Evolutionary conservation across 2,797 vertebrate genomes (phyloP), one percentile per base, ranked within the genome.

Genomic region (Bryconaethiops microstoma): DNA sequence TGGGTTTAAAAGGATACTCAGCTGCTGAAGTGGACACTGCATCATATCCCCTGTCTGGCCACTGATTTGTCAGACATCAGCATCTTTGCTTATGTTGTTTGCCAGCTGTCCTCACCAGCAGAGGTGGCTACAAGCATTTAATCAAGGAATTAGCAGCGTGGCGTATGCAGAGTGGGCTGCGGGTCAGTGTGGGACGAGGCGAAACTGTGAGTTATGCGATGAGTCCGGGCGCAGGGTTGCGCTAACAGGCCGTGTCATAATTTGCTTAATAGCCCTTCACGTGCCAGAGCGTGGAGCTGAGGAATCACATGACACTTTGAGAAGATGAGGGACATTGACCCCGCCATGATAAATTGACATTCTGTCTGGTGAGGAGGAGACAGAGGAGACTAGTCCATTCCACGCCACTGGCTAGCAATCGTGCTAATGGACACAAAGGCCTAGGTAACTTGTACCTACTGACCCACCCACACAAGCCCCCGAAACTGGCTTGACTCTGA

Each of bases 191-290:
- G 23, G 62, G 74, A 82, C 25, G 75, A 79, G 68, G 54, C 73
- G 68, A 65, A 74, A 70, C 55, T 71, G 74, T 80, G 85, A 87
- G 76, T 83, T 79, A 86, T 83, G 82, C 52, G 76, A 74, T 81
- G 77, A 86, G 73, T 76, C 68, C 78, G 60, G 67, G 78, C 57
- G 39, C 59, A 23, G 57, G 65, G 77, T 73, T 67, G 80, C 45
- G 75, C 73, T 83, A 78, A 86, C 81, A 57, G 78, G 80, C 82
- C 81, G 42, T 62, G 68, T 55, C 70, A 57, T 83, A 83, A 86
- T 87, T 84, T 88, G 83, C 76, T 87, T 87, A 84, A 86, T 86
- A 88, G 85, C 84, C 71, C 21, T 13, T 75, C 39, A 55, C 55
- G 76, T 83, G 64, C 78, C 21, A 10, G 29, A 71, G 62, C 4